Evolutionary conservation across 2,797 vertebrate genomes (phyloP).

Genomic region (Zalophus californianus): DNA sequence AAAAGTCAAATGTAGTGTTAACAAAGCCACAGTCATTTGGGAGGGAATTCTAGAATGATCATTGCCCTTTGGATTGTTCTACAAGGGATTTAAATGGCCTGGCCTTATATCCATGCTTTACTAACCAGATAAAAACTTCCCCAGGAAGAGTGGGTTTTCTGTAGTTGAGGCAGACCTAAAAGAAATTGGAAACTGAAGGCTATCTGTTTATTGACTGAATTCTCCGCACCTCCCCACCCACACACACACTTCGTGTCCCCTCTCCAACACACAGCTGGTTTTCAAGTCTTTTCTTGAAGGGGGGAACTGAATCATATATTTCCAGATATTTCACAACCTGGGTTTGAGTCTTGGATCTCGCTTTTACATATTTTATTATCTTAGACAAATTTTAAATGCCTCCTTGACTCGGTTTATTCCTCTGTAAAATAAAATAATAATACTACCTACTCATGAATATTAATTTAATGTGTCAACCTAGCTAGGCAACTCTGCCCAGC

Average conservation of each 20-base stretch:
- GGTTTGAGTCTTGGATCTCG: not conserved
- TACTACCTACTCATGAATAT: not conserved
- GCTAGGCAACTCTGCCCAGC: not conserved
- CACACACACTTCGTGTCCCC: too few relatives aligned
- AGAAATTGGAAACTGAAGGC: not conserved
- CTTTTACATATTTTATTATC: not conserved
- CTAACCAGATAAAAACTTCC: not conserved
- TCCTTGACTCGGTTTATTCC: not conserved
- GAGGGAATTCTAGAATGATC: not conserved
- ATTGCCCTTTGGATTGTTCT: not conserved
- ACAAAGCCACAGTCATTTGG: not conserved
- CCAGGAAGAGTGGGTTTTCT: not conserved
- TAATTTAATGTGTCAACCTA: not conserved
- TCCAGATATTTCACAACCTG: not conserved
- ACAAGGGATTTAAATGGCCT: not conserved
- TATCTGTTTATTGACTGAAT: not conserved
- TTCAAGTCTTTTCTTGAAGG: not conserved
- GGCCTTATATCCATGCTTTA: not conserved
- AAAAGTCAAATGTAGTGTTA: not conserved
- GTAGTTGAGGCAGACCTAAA: not conserved
- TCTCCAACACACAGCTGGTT: not conserved
- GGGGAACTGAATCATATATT: fast-evolving
- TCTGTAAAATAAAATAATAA: not conserved
- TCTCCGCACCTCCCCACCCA: too few relatives aligned
- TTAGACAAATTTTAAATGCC: not conserved